Conservation (phyloP, 2,797 vertebrate genomes). For the Danio kyathit region DNA sequence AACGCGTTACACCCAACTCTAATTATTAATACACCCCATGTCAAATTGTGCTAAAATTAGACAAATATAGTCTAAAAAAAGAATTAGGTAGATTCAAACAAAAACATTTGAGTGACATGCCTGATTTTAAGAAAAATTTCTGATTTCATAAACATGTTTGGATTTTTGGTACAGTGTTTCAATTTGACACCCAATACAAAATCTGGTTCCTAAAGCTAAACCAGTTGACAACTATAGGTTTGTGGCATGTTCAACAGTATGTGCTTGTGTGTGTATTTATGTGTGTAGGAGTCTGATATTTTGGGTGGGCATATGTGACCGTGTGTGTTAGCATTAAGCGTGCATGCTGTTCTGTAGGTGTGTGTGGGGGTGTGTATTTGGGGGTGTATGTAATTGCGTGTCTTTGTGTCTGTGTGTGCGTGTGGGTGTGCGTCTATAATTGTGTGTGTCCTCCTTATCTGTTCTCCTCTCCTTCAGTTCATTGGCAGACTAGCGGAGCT, state of each 20-base stretch:
- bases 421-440: slow-evolving; percentile 53
- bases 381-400: slow-evolving; percentile 35
- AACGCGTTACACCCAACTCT: too few species aligned
- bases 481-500: slow-evolving; percentile 92
- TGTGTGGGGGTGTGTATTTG: slow-evolving; percentile 47
- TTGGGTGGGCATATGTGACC: slow-evolving; percentile 47
- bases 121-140: background rate
- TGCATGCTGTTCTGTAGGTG: slow-evolving; percentile 48
- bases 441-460: slow-evolving; percentile 67
- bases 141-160: too few species aligned
- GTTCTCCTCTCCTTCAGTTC: slow-evolving; percentile 83
- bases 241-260: background rate
- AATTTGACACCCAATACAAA: background rate
- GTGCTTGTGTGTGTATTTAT: background rate
- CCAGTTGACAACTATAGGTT: slow-evolving; percentile 2
- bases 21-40: too few species aligned
- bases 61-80: too few species aligned
- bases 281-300: slow-evolving; percentile 20
- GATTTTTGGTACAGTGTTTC: background rate
- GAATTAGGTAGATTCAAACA: too few species aligned
- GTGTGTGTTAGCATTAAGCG: slow-evolving; percentile 15
- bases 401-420: slow-evolving; percentile 47
- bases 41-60: too few species aligned
- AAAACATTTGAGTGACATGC: too few species aligned
- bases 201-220: slow-evolving; percentile 8